phyloP scores from a whole-genome alignment of 2,113 vertebrate species.

The Engystomops pustulosus region DNA sequence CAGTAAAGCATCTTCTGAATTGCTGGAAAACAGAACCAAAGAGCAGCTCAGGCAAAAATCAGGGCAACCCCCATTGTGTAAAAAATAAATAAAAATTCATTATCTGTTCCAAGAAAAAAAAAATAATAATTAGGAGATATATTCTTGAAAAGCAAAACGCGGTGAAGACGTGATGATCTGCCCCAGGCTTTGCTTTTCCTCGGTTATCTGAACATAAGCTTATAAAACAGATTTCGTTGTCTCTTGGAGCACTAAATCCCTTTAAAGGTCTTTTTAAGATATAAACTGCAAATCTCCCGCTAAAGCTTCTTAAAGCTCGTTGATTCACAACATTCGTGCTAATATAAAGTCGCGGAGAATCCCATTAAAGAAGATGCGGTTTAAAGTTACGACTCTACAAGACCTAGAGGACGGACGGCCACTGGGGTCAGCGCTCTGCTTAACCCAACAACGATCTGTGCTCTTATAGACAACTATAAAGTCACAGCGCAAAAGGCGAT shows the following conservation, averaged over 20 bases:
- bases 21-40: too few species aligned
- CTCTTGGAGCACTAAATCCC: constrained; percentile 27
- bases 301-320: constrained; percentile 43
- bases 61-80: too few species aligned
- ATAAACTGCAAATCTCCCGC: constrained; percentile 25
- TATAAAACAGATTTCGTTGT: constrained; percentile 33
- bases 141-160: too few species aligned
- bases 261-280: constrained; percentile 42
- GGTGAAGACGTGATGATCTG: neutral
- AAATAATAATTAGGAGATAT: too few species aligned
- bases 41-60: too few species aligned
- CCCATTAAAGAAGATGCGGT: neutral
- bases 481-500: too few species aligned
- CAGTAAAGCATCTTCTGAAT: too few species aligned
- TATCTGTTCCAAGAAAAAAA: too few species aligned
- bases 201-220: neutral
- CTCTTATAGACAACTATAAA: too few species aligned
- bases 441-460: neutral
- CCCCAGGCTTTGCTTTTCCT: neutral
- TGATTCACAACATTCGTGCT: neutral
- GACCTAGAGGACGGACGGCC: neutral
- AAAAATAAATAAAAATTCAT: too few species aligned
- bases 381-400: neutral
- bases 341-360: constrained; percentile 2
- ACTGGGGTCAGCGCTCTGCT: neutral